Evolutionary conservation across 2,888 invertebrate species (phyloP).

Genomic region (Hetaerina titia): DNA sequence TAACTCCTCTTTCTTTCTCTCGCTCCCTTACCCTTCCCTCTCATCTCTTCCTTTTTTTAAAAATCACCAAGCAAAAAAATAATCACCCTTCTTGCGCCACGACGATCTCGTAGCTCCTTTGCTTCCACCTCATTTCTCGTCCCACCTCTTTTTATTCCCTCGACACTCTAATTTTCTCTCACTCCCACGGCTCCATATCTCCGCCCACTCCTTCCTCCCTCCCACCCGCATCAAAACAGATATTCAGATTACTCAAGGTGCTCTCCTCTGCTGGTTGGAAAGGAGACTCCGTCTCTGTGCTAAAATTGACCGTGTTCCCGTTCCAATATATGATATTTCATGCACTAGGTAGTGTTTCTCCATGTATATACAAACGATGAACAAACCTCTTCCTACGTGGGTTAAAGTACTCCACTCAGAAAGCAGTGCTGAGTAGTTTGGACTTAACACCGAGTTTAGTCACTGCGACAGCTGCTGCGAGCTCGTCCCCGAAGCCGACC

Average conservation of each 20-base stretch:
- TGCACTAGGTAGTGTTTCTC: too few species aligned
- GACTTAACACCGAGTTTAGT: too few species aligned
- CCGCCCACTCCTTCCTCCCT: not conserved
- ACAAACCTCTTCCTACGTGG: too few species aligned
- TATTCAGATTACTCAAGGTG: not conserved
- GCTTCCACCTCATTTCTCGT: not conserved
- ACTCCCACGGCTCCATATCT: not conserved
- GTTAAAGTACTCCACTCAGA: too few species aligned
- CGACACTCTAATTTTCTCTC: slow-evolving; percentile 18
- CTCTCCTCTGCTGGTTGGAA: not conserved
- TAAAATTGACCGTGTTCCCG: not conserved
- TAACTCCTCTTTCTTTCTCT: not conserved
- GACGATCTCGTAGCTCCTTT: not conserved
- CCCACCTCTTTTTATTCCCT: not conserved
- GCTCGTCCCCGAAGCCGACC: too few species aligned
- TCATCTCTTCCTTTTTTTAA: not conserved
- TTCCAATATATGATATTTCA: not conserved
- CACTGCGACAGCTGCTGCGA: too few species aligned
- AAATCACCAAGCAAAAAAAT: not conserved
- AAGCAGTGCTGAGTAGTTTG: too few species aligned
- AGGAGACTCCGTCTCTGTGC: not conserved
- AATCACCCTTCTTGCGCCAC: not conserved
- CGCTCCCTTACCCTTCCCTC: not conserved
- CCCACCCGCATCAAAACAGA: not conserved
- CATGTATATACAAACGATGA: too few species aligned